phyloP scores from a whole-genome alignment of 2,113 vertebrate species.

The Bostrychus sinensis region DNA sequence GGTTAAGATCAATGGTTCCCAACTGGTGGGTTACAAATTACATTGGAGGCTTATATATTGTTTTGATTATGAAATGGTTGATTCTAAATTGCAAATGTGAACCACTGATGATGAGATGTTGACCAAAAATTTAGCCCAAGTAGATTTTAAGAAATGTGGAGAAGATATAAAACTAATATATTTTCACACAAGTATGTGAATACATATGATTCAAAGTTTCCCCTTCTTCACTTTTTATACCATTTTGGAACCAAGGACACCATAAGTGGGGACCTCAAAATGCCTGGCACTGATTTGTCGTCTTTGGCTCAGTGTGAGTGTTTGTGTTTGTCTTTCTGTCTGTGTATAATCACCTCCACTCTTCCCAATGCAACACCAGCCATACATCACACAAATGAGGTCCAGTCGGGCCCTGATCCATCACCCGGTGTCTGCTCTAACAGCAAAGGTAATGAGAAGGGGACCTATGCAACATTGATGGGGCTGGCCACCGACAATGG shows the following conservation, averaged over 20 bases:
- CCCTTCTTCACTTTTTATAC: neutral
- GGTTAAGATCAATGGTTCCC: no score
- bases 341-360: slow-evolving; percentile 72
- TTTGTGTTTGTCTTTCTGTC: slow-evolving; percentile 75
- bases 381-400: slow-evolving; percentile 79
- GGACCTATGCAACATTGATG: slow-evolving; percentile 77
- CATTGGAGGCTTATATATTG: no score
- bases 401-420: slow-evolving; percentile 72
- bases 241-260: slow-evolving; percentile 40
- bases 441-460: slow-evolving; percentile 75
- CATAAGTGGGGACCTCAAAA: slow-evolving; percentile 31
- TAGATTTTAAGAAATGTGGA: no score
- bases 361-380: slow-evolving; percentile 62
- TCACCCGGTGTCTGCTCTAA: slow-evolving; percentile 74
- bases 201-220: slow-evolving; percentile 3
- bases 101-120: no score
- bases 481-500: slow-evolving; percentile 53
- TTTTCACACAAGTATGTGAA: no score
- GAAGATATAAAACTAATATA: no score
- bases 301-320: slow-evolving; percentile 47
- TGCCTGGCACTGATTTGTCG: slow-evolving; percentile 48
- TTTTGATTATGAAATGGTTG: no score
- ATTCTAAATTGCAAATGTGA: no score
- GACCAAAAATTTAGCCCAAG: no score
- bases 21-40: no score